These are phyloP conservation scores for Drosophila neonasuta DNA, from an alignment of 2,888 invertebrate genomes.

Conservation along the genomic window DNA sequence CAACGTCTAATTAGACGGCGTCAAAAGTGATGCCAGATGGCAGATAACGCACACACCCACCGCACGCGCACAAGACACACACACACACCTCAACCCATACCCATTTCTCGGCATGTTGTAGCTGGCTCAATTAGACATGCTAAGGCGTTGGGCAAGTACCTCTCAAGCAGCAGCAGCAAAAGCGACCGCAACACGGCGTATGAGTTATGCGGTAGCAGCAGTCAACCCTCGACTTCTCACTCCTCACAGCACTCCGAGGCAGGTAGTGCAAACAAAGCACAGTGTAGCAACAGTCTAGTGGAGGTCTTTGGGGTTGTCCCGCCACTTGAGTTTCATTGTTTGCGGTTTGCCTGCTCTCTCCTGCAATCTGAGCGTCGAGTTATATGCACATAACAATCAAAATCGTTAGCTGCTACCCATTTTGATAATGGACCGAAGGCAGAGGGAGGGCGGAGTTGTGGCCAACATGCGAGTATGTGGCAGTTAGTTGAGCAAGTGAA, in stretches of 20 bases:
- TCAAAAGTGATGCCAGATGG: conserved; percentile 56
- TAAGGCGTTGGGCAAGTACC: conserved; percentile 53
- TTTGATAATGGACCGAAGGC: conserved; percentile 2
- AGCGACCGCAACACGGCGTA: conserved; percentile 56
- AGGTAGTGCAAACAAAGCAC: conserved; percentile 40
- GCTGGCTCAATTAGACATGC: conserved; percentile 60
- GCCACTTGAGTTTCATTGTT: conserved; percentile 61
- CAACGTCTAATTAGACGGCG: conserved; percentile 72
- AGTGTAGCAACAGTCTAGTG: conserved; percentile 42
- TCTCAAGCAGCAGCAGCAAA: conserved; percentile 47
- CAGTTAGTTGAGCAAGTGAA: conserved; percentile 41
- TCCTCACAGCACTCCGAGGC: conserved; percentile 23
- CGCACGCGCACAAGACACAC: conserved; percentile 21
- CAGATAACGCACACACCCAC: conserved; percentile 56
- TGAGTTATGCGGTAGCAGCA: conserved; percentile 60
- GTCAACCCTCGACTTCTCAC: conserved; percentile 4
- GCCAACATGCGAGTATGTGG: conserved; percentile 7
- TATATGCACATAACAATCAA: conserved; percentile 68
- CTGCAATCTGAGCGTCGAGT: conserved; percentile 65
- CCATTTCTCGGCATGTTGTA: conserved; percentile 9
- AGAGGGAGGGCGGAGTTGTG: neutral
- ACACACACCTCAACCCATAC: conserved; percentile 24
- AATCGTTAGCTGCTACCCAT: conserved; percentile 66
- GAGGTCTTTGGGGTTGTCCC: conserved; percentile 30
- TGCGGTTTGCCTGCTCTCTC: conserved; percentile 40